Evolutionary conservation across 1,140 invertebrate species (phyloP), one percentile per base, ranked within the genome.

Genomic region (Rhyacophila brunnea): DNA sequence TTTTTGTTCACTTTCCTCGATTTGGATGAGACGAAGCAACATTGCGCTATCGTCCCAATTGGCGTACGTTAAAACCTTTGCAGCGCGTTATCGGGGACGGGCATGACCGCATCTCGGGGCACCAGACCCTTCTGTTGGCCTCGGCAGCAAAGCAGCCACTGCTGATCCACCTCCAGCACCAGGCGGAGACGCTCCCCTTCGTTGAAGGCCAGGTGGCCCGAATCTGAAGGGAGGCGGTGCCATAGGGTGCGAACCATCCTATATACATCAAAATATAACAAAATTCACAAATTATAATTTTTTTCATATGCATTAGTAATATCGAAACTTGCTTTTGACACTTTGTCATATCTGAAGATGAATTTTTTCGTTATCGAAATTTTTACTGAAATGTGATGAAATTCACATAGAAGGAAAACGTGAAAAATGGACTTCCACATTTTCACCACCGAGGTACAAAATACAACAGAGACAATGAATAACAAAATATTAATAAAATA

Each of bases 81-180:
- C 47, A 65, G 49, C 11, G 52, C 62, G 6, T 20, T 60, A 35
- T 65, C 62, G 2, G 62, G 62, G 57, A 83, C 73, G 7, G 76
- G 62, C 48, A 87, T 82, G 10, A 91, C 87, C 11, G 86, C 87
- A 52, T 85, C 83, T 60, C 86, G 80, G 1, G 87, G 88, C 17
- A 92, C 89, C 10, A 92, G 77, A 52, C 89, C 89, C 69, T 90
- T 90, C 53, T 85, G 83, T n/a, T 87, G 85, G 14, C 88, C 88
- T 58, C 86, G 77, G 62, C 87, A 87, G 70, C 89, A 92, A 17
- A 90, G 72, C 51, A 90, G 72, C 83, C 88, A 89, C 67, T 89
- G 87, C 62, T 83, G 83, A 70, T 91, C 88, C 10, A 91, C 87
- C 64, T 90, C 88, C 19, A 90, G 73, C 35, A 91, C 85, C 2